Base-by-base conservation (phyloP, 2,888 invertebrate genomes). In the Noctuana brunneofusca region DNA sequence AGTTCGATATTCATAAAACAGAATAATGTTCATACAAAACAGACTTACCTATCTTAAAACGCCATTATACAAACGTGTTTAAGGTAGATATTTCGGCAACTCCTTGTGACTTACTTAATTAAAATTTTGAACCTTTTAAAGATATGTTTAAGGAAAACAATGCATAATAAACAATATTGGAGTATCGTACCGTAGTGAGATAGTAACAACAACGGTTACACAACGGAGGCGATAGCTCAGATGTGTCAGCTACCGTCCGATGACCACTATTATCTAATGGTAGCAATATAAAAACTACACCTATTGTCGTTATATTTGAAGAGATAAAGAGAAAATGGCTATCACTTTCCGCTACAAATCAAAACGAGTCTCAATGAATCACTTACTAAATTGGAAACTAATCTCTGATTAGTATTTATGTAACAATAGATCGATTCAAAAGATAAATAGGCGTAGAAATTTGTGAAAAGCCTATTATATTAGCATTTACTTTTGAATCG, bases 11-110 rank as follows among this genome's bases (percentile, higher is more conserved):
- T n/a, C n/a, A n/a, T n/a, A n/a, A n/a, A n/a, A n/a, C n/a, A n/a
- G n/a, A n/a, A n/a, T 69, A 71, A 72, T 64, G 69, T 63, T 70
- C 76, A 74, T 75, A 73, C 73, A 77, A 72, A 80, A 75, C 72
- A 73, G 70, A 59, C 27, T 27, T n/a, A 65, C 78, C 76, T 74
- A 79, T 76, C 73, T 76, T 80, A 80, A 78, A 80, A 75, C 69
- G 65, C 71, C 74, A 72, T 77, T 73, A 75, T 80, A 74, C 71
- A 75, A 77, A 72, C 75, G 72, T 60, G 32, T 64, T 64, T 57
- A 63, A 65, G 57, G 50, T 27, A 59, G 54, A 56, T 62, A 56
- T 27, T 52, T 30, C 57, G 48, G 8, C 35, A 58, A 53, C 50
- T 48, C 43, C 48, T 55, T 64, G 69, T 74, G 73, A 73, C 66